Percentiles rank a stretch among this genome's conserved stretches.
phyloP scores from a whole-genome alignment of 2,888 invertebrate genomes.

The Poecilobothrus nobilitatus region DNA sequence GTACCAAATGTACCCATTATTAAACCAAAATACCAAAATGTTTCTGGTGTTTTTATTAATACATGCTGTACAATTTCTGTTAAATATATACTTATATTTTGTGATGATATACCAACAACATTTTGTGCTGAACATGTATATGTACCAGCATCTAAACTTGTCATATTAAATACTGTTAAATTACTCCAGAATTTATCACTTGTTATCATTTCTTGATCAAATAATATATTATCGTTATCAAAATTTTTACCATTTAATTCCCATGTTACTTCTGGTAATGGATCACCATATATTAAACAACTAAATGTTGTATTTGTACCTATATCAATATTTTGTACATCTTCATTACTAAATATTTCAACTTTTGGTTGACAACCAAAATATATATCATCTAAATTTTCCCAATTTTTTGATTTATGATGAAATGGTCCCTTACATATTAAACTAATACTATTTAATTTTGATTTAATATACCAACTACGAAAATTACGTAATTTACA shows the following conservation, averaged over 20 bases:
- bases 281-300: slow-evolving; percentile 74
- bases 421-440: slow-evolving; percentile 63
- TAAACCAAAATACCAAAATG: slow-evolving; percentile 64
- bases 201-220: slow-evolving; percentile 39
- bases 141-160: slow-evolving; percentile 72
- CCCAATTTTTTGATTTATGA: slow-evolving; percentile 66
- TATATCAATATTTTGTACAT: slow-evolving; percentile 58
- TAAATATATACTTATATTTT: slow-evolving; percentile 53
- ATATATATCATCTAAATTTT: slow-evolving; percentile 61
- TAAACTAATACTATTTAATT: slow-evolving; percentile 66
- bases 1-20: slow-evolving; percentile 63
- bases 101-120: slow-evolving; percentile 44
- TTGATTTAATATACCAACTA: slow-evolving; percentile 72
- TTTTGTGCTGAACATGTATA: slow-evolving; percentile 59
- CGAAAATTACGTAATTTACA: slow-evolving; percentile 76
- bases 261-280: slow-evolving; percentile 76
- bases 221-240: slow-evolving; percentile 48
- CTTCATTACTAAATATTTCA: slow-evolving; percentile 50
- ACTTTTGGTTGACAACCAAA: slow-evolving; percentile 79
- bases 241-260: slow-evolving; percentile 64
- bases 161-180: slow-evolving; percentile 72
- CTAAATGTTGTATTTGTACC: slow-evolving; percentile 75
- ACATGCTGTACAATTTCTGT: slow-evolving; percentile 55
- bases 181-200: slow-evolving; percentile 61
- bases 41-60: slow-evolving; percentile 57